Evolutionary conservation across 2,888 invertebrate genomes (phyloP).

Genomic region (Augochlorella aurata): DNA sequence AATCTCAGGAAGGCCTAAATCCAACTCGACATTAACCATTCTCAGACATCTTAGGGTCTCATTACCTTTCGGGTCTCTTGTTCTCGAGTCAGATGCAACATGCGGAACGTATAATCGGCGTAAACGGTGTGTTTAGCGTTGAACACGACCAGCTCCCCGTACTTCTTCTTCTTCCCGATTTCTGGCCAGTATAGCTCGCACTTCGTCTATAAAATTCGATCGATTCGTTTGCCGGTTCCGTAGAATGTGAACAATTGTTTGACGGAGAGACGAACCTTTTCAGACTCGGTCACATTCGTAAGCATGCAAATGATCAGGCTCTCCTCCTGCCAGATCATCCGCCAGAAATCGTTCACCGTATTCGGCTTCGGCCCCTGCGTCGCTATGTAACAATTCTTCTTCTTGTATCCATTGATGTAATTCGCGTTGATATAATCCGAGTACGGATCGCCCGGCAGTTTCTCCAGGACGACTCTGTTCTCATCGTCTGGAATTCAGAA

Average conservation of each 20-base stretch:
- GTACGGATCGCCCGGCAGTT: slow-evolving; percentile 77
- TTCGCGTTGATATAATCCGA: slow-evolving; percentile 84
- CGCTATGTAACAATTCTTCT: slow-evolving; percentile 76
- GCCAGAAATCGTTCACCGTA: slow-evolving; percentile 82
- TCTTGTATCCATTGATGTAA: slow-evolving; percentile 79
- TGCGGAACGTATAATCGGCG: slow-evolving; percentile 79
- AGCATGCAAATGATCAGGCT: slow-evolving; percentile 83
- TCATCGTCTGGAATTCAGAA: slow-evolving; percentile 81
- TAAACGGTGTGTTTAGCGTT: slow-evolving; percentile 75
- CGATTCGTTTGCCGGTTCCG: background rate
- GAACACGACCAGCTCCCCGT: slow-evolving; percentile 77
- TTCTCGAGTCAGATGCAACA: slow-evolving; percentile 72
- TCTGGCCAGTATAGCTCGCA: slow-evolving; percentile 84
- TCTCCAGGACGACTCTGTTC: slow-evolving; percentile 81
- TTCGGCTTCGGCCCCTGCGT: slow-evolving; percentile 80
- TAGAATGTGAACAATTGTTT: background rate
- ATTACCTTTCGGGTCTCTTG: slow-evolving; percentile 75
- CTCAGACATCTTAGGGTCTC: background rate
- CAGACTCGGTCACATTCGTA: slow-evolving; percentile 82
- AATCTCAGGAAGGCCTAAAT: no score
- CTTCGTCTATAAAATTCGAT: slow-evolving; percentile 78
- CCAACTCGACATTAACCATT: background rate
- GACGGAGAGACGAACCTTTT: slow-evolving; percentile 76
- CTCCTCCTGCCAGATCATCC: slow-evolving; percentile 83
- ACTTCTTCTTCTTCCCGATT: slow-evolving; percentile 78